Conservation (phyloP, 23 tunicate genomes). For the Trididemnum miniatum region DNA sequence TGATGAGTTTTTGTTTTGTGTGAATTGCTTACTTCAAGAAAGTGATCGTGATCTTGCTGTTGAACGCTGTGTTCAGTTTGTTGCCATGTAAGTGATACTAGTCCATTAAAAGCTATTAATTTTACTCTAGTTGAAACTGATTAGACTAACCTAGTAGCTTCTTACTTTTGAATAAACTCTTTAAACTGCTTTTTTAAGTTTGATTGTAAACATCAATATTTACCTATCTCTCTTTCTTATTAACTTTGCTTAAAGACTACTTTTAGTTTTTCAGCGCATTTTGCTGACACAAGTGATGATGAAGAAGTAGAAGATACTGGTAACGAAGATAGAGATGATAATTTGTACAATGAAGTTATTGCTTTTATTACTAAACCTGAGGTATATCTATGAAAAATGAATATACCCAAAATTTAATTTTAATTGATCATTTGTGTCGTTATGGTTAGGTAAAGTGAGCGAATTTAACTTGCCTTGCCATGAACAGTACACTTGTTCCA, state of each 20-base stretch:
- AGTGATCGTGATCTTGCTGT: slow-evolving; percentile 48
- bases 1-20: slow-evolving; percentile 30
- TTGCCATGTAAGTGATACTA: slow-evolving; percentile 66
- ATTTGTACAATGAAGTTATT: slow-evolving; percentile 50
- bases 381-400: background rate
- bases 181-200: background rate
- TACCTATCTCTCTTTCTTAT: too few relatives aligned
- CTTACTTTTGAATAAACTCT: too few relatives aligned
- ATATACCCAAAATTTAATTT: background rate
- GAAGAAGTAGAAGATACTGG: slow-evolving; percentile 38
- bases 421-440: too few relatives aligned
- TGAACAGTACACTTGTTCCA: too few relatives aligned
- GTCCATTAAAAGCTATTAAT: too few relatives aligned
- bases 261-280: slow-evolving; percentile 66
- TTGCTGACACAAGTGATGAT: slow-evolving; percentile 79
- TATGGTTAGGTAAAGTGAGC: too few relatives aligned
- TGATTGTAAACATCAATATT: too few relatives aligned
- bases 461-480: background rate
- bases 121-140: too few relatives aligned
- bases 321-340: slow-evolving; percentile 26
- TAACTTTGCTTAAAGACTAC: too few relatives aligned
- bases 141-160: too few relatives aligned
- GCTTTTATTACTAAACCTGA: slow-evolving; percentile 37
- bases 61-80: slow-evolving; percentile 75
- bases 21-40: slow-evolving; percentile 49